Evolutionary conservation across 2,797 vertebrate species (phyloP), one percentile per base, ranked within the genome.

Genomic region (Centropyge bicolor): DNA sequence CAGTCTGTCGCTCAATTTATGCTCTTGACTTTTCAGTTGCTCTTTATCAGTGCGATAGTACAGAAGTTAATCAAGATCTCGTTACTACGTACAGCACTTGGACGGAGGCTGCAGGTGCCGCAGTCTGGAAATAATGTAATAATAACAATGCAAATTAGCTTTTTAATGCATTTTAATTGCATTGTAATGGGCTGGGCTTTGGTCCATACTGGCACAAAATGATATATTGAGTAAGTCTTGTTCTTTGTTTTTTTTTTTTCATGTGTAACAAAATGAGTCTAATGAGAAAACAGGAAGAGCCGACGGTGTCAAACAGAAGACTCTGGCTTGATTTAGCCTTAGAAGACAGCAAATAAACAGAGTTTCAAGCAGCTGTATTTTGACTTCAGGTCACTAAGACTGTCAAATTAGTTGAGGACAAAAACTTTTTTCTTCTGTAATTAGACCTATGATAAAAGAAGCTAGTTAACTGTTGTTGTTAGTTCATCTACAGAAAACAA

Each of bases 131-230:
- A 69, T 64, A 77, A 78, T 75, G 65, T 69, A 70, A 82, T 71
- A 85, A 86, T 83, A 82, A 82, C 41, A 84, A 83, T 7, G 31
- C 27, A 61, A 81, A 91, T 87, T 78, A 74, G 56, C 62, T 82
- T 83, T 88, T 84, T 73, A 85, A 88, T 91, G 54, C 45, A 81
- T 81, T 89, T 85, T 81, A 76, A 89, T 91, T 82, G 63, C 64
- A 70, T 49, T 79, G 36, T 72, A 86, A 84, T 67, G 80, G 46
- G 35, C 35, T 65, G 31, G 5, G 55, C 73, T 51, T 69, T 60
- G 9, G 1, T 76, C 75, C 70, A 80, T 63, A 45, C 8, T 12
- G 5, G 7, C 22, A 43, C 36, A 52, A 76, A 76, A 79, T 72
- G 66, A 70, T 48, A 77, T 69, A 43, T 0, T 40, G 52, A 57